These are phyloP conservation scores for Drosophila meridionalis DNA, from an alignment of 2,888 invertebrate genomes.

Conservation along the genomic window DNA sequence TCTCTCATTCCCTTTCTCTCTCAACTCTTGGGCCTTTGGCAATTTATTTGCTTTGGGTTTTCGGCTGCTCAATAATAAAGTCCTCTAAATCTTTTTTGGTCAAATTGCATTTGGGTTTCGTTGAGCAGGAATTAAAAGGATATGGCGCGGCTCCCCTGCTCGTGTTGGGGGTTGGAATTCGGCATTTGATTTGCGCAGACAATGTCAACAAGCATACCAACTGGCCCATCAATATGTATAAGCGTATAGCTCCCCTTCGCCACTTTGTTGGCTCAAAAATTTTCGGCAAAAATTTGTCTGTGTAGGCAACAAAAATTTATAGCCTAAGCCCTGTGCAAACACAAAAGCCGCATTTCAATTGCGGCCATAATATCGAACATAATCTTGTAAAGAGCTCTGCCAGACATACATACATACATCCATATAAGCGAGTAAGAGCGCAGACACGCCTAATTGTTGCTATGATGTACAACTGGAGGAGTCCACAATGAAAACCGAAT, in stretches of 20 bases:
- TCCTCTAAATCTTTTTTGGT: conserved; percentile 70
- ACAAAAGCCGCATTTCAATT: conserved; percentile 57
- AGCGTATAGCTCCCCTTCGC: not conserved
- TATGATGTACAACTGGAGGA: conserved; percentile 18
- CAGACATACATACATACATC: conserved; percentile 1
- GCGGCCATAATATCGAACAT: conserved; percentile 56
- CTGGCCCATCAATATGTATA: conserved; percentile 50
- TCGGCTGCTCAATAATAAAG: conserved; percentile 61
- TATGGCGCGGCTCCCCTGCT: conserved; percentile 34
- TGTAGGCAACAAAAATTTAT: conserved; percentile 37
- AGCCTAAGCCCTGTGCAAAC: conserved; percentile 44
- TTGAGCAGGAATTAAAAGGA: conserved; percentile 62
- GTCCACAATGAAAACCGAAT: conserved; percentile 41
- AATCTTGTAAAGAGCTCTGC: conserved; percentile 45
- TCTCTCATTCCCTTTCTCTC: conserved; percentile 1
- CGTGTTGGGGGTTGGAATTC: conserved; percentile 42
- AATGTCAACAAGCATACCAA: conserved; percentile 61
- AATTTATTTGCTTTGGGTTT: conserved; percentile 62
- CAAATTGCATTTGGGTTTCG: conserved; percentile 66
- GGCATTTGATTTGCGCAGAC: conserved; percentile 39
- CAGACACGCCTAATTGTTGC: conserved; percentile 50
- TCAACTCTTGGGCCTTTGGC: conserved; percentile 31
- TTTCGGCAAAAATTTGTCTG: conserved; percentile 12
- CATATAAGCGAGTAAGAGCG: conserved; percentile 3
- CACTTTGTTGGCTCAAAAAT: conserved; percentile 3